Conservation (phyloP, 2,888 invertebrate species). For the Siphlonurus alternatus region DNA sequence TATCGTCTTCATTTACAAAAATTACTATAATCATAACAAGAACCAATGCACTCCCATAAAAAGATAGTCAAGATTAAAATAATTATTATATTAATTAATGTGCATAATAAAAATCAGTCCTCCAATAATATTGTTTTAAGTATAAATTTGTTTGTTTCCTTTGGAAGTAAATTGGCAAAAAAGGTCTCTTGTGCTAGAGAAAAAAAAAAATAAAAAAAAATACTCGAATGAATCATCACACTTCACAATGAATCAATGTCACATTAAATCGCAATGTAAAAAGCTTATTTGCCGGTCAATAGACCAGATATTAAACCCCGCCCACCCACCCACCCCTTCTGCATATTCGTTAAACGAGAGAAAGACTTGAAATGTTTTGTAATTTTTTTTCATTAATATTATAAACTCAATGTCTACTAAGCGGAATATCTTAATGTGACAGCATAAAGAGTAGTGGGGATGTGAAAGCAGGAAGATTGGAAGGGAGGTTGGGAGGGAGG, state of each 20-base stretch:
- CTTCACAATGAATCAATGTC: not conserved
- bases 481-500: not conserved
- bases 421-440: conserved; percentile 3
- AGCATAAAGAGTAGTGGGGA: not conserved
- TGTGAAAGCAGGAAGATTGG: not conserved
- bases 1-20: not conserved
- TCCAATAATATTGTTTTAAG: not conserved
- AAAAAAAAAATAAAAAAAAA: too few relatives aligned
- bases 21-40: not conserved
- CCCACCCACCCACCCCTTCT: not conserved
- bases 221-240: not conserved
- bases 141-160: not conserved
- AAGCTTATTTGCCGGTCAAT: not conserved
- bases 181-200: not conserved
- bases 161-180: not conserved
- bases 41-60: not conserved
- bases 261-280: not conserved
- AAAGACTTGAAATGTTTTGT: not conserved
- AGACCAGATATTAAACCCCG: not conserved
- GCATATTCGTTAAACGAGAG: not conserved
- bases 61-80: not conserved
- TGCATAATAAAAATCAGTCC: conserved; percentile 2
- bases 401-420: not conserved
- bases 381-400: too few relatives aligned
- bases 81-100: too few relatives aligned